A percentile compares a stretch with the other conserved stretches of the same genome.
phyloP scores from a whole-genome alignment of 2,113 vertebrate genomes.

The Elephas maximus region DNA sequence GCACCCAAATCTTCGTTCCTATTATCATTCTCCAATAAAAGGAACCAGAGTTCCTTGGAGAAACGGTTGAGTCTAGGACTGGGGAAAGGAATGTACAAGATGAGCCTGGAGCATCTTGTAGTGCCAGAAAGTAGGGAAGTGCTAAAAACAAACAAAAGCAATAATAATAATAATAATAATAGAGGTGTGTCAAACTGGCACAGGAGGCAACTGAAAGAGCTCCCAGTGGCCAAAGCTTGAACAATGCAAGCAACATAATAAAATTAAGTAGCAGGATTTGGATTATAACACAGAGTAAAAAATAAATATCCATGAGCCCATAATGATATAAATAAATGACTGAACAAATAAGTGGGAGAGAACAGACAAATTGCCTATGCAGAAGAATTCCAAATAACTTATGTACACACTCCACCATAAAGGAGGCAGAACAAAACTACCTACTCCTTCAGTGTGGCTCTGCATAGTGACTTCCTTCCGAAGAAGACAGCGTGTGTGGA shows the following conservation, averaged over 20 bases:
- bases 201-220: neutral
- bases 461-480: no score
- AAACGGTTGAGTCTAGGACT: neutral
- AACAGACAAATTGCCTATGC: no score
- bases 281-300: constrained; percentile 17
- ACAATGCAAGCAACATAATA: neutral
- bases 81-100: neutral
- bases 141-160: neutral
- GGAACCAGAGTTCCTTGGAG: no score
- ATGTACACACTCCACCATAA: no score
- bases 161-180: neutral
- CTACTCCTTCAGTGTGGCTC: no score
- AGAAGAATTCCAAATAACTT: no score
- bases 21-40: neutral
- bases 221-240: neutral
- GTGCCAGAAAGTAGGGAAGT: no score
- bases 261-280: neutral
- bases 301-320: neutral
- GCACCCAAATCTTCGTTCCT: neutral
- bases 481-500: no score
- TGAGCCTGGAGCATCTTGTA: no score
- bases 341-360: no score
- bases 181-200: neutral
- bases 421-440: no score
- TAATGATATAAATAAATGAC: neutral